phyloP scores from a whole-genome alignment of 1,140 invertebrate genomes.

The Caenorhabditis brenneri region DNA sequence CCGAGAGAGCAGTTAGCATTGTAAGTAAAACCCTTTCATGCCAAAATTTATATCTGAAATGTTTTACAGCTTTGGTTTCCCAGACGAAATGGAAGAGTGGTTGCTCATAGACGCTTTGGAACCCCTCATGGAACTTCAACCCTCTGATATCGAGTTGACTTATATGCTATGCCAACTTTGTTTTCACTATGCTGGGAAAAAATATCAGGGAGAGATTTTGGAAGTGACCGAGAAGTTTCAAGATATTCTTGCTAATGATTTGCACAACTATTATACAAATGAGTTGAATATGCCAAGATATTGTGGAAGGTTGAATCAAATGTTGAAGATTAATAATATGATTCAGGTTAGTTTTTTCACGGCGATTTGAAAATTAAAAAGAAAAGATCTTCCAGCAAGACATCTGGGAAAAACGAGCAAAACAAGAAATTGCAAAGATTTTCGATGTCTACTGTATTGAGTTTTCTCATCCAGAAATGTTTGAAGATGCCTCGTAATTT shows the following conservation, averaged over 20 bases:
- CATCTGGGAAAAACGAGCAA: constrained; percentile 9
- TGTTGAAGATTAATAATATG: constrained; percentile 10
- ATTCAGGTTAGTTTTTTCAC: neutral
- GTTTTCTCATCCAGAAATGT: constrained; percentile 18
- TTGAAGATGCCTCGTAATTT: neutral
- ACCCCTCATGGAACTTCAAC: neutral
- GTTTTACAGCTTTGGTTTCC: neutral
- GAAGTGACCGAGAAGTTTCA: constrained; percentile 7
- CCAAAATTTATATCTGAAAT: neutral
- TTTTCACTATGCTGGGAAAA: constrained; percentile 35
- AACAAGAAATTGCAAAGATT: neutral
- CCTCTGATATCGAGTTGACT: constrained; percentile 13
- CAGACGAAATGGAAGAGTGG: neutral
- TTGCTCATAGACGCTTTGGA: neutral
- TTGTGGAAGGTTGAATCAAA: neutral
- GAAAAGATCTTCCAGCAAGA: neutral
- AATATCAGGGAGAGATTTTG: neutral
- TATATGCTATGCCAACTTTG: constrained; percentile 41
- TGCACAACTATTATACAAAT: constrained; percentile 31
- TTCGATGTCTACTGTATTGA: neutral
- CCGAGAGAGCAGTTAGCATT: neutral
- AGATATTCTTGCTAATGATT: constrained; percentile 18
- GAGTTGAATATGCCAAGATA: constrained; percentile 13
- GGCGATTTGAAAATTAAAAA: neutral
- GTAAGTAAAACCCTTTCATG: neutral